Conservation (phyloP, 2,888 invertebrate species). For the Lasioglossum zephyrum region DNA sequence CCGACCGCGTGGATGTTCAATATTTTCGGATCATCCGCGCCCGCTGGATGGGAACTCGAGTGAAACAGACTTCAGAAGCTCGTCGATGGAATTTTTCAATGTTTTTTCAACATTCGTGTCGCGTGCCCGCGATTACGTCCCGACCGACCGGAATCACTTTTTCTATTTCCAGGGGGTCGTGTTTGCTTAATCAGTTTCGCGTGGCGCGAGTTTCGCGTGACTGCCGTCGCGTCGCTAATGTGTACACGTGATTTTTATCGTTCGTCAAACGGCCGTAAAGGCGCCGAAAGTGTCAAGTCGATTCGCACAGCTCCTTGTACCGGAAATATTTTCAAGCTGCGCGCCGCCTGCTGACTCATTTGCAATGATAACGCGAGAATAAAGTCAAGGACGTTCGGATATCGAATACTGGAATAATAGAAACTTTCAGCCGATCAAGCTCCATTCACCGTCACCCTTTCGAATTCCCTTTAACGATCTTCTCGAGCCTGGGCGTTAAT, state of each 20-base stretch:
- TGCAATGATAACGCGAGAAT: constrained; percentile 41
- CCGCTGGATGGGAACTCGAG: background rate
- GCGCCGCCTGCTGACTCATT: constrained; percentile 18
- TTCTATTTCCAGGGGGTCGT: background rate
- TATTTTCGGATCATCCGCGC: background rate
- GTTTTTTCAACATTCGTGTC: background rate
- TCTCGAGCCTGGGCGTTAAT: background rate
- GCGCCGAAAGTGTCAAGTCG: background rate
- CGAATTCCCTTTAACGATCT: background rate
- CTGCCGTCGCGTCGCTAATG: background rate
- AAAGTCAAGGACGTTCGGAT: constrained; percentile 37
- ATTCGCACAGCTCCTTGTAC: constrained; percentile 4
- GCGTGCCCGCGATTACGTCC: constrained; percentile 11
- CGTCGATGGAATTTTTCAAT: background rate
- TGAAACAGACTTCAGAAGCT: background rate
- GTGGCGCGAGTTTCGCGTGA: constrained; percentile 28
- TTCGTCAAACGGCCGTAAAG: constrained; percentile 3
- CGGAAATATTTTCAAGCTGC: constrained; percentile 13
- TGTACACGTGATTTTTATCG: constrained; percentile 44
- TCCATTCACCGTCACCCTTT: background rate
- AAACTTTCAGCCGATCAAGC: constrained; percentile 10
- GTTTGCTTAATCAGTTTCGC: constrained; percentile 9
- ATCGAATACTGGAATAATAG: background rate
- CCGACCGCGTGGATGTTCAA: background rate
- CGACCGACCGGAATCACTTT: background rate